These are phyloP conservation scores for Procambarus virginalis DNA, from an alignment of 1,140 invertebrate species.

Conservation along the genomic window DNA sequence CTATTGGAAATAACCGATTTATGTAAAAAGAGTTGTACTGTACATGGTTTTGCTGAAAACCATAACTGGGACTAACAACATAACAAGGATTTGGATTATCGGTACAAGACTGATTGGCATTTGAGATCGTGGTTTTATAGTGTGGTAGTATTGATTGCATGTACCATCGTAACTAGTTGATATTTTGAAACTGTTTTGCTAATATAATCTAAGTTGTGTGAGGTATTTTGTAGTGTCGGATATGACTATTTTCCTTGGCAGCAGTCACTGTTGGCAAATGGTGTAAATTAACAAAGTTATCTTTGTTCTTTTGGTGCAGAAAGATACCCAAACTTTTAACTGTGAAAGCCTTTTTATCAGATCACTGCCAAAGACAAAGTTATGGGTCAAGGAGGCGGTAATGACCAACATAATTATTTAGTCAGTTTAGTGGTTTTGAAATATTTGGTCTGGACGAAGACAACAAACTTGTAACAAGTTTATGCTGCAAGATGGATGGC, in stretches of 20 bases:
- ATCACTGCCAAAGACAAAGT: slow-evolving; percentile 36
- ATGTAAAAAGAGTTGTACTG: neutral
- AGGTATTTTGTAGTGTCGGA: neutral
- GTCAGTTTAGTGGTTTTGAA: neutral
- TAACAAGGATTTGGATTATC: slow-evolving; percentile 5
- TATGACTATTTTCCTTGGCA: slow-evolving; percentile 6
- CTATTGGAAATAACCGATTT: slow-evolving; percentile 20
- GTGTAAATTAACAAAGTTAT: neutral
- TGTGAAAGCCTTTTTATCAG: neutral
- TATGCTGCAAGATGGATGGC: too few relatives aligned
- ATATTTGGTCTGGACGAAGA: slow-evolving; percentile 41
- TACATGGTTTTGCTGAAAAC: neutral
- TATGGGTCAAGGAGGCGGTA: neutral
- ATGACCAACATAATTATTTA: slow-evolving; percentile 12
- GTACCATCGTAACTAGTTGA: slow-evolving; percentile 22
- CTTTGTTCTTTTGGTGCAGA: neutral
- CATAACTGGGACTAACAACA: slow-evolving; percentile 31
- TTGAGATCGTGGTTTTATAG: slow-evolving; percentile 30
- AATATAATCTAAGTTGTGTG: slow-evolving; percentile 15
- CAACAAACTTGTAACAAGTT: neutral
- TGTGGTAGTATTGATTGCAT: slow-evolving; percentile 28
- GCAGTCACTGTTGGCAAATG: neutral
- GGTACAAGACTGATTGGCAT: neutral
- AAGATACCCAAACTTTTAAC: neutral
- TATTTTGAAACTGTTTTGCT: slow-evolving; percentile 14